phyloP scores from a whole-genome alignment of 2,888 invertebrate species.

The Drymonia ruficornis region DNA sequence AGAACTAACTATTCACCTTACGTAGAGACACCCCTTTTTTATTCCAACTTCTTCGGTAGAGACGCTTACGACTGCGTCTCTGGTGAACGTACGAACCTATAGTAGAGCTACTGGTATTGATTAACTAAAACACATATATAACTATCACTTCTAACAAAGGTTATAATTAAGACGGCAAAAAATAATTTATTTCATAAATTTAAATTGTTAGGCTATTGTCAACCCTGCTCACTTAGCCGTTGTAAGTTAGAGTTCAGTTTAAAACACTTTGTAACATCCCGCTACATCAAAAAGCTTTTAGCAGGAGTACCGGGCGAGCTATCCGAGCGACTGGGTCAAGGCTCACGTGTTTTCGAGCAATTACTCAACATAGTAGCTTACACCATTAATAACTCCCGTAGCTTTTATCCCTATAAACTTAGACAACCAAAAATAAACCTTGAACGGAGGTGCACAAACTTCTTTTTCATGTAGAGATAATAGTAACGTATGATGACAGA shows the following conservation, averaged over 20 bases:
- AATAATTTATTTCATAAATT: too few species aligned
- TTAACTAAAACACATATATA: too few species aligned
- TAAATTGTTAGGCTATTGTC: neutral
- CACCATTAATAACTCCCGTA: slow-evolving; percentile 34
- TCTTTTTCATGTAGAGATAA: slow-evolving; percentile 1
- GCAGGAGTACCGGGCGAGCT: slow-evolving; percentile 4
- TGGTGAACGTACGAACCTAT: too few species aligned
- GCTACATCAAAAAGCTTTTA: slow-evolving; percentile 9
- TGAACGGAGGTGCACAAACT: slow-evolving; percentile 3
- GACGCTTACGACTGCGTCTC: too few species aligned
- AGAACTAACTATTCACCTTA: too few species aligned
- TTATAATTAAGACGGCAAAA: too few species aligned
- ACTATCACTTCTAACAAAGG: too few species aligned
- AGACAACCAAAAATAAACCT: slow-evolving; percentile 8
- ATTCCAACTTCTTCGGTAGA: too few species aligned
- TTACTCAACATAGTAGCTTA: slow-evolving; percentile 22
- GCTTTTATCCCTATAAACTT: slow-evolving; percentile 13
- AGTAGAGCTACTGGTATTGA: too few species aligned
- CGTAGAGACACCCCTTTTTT: too few species aligned
- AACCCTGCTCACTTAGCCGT: neutral
- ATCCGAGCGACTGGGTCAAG: slow-evolving; percentile 9
- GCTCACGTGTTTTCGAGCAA: slow-evolving; percentile 24
- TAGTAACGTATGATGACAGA: neutral
- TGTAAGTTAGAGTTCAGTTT: neutral
- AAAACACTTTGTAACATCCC: neutral